Conservation (phyloP, 2,113 vertebrate genomes). For the Sprattus sprattus region DNA sequence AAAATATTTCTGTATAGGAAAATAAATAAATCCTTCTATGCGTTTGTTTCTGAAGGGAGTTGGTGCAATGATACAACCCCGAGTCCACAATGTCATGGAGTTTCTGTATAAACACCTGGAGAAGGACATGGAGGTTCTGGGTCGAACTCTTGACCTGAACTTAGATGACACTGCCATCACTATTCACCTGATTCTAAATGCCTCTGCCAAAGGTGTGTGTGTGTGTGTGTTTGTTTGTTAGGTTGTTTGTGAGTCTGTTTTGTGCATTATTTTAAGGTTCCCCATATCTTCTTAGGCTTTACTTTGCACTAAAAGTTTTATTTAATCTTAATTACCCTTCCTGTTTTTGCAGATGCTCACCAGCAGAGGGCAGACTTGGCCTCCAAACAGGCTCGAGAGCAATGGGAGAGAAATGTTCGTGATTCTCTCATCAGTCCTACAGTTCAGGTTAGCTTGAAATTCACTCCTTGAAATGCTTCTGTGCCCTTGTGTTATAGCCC, state of each 20-base stretch:
- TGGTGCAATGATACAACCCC: constrained; percentile 56
- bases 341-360: constrained; percentile 35
- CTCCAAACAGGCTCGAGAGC: constrained; percentile 52
- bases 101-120: constrained; percentile 71
- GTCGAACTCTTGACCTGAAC: constrained; percentile 62
- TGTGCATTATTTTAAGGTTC: background rate
- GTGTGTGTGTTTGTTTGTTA: background rate
- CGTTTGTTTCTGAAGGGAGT: constrained; percentile 52
- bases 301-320: too few species aligned
- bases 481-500: background rate
- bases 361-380: constrained; percentile 42
- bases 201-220: constrained; percentile 50
- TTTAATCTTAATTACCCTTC: background rate
- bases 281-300: background rate
- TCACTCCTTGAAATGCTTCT: background rate
- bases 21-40: accelerated
- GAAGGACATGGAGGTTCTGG: constrained; percentile 60
- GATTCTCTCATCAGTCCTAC: constrained; percentile 58
- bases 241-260: background rate
- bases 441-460: constrained; percentile 48
- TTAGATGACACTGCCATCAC: constrained; percentile 58
- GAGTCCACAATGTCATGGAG: constrained; percentile 5
- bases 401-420: constrained; percentile 67
- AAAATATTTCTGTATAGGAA: too few species aligned
- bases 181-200: constrained; percentile 62